Evolutionary conservation across 2,797 vertebrate species (phyloP), one percentile per base, ranked within the genome.

Genomic region (Notolepis coatsorum): DNA sequence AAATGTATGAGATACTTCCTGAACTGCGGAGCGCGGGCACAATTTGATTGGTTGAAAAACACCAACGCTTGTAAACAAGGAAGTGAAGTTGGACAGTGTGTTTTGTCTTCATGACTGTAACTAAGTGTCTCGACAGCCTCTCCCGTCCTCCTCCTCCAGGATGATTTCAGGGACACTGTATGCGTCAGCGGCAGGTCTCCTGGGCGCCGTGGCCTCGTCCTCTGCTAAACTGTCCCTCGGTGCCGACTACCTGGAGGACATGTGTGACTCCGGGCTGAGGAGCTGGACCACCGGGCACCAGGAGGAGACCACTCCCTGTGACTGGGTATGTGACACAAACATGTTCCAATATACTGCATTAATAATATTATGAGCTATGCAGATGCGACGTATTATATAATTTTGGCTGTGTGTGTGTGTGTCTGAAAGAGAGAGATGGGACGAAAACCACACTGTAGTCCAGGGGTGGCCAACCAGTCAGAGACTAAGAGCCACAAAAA

Each of bases 201-300:
- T 93, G 42, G 94, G 90, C 2, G 92, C 95, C 2, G 59, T 93
- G 7, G 94, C 94, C 2, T 95, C 95, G 6, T 73, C 94, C 30
- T 90, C 87, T 2, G 95, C 95, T 7, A 96, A 96, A 52, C 86
- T 96, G 49, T 92, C 92, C 0, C 77, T 96, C 0, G 91, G 95
- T 18, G 79, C 89, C 0, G 85, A 91, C 69, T 80, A 92, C 45
- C 57, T 94, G 60, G 81, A 61, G 43, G 71, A 81, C 9, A 81
- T 93, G 66, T 93, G 92, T 8, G 86, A 79, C 50, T 65, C 80
- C 1, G 61, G 57, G 4, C 50, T 83, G 39, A 69, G 54, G 70
- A 52, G 45, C 38, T 82, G 83, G 82, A 74, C n/a, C n/a, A 41
- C 31, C n/a, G 28, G 9, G n/a, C 51, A 51, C 9, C 7, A 46